A percentile compares a stretch with the other conserved stretches of the same genome.
These are phyloP conservation scores for Zaprionus camerounensis DNA, from an alignment of 1,140 invertebrate genomes.

Conservation along the genomic window DNA sequence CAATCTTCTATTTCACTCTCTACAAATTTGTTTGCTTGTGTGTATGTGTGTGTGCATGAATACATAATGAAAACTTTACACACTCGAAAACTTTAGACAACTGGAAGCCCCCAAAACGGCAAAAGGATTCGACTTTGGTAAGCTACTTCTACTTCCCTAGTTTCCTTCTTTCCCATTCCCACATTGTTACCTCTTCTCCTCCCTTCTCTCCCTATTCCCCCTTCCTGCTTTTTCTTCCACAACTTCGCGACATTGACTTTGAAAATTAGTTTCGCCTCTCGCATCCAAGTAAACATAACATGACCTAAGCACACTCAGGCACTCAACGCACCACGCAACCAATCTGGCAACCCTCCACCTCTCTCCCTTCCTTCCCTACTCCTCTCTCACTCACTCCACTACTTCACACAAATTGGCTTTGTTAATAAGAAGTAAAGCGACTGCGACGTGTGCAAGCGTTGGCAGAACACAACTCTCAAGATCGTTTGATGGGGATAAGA, in stretches of 20 bases:
- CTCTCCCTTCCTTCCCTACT: background rate
- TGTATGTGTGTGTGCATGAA: constrained; percentile 39
- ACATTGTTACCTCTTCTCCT: background rate
- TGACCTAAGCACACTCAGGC: constrained; percentile 1
- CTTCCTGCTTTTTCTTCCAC: background rate
- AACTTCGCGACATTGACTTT: constrained; percentile 68
- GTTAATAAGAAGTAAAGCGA: constrained; percentile 32
- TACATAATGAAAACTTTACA: constrained; percentile 75
- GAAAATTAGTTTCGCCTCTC: constrained; percentile 63
- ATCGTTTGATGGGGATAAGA: background rate
- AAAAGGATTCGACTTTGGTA: background rate
- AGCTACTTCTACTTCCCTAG: background rate
- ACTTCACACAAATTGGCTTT: constrained; percentile 38
- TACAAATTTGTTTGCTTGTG: constrained; percentile 15
- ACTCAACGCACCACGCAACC: background rate
- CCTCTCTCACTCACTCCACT: background rate
- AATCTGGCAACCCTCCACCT: background rate
- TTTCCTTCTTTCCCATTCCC: background rate
- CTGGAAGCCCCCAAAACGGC: constrained; percentile 9
- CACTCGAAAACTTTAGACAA: constrained; percentile 40
- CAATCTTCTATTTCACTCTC: background rate
- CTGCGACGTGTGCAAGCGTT: background rate
- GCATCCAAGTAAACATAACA: constrained; percentile 10
- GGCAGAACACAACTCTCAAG: background rate
- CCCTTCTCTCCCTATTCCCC: background rate